Conservation (phyloP, 1,140 invertebrate genomes). For the Dermatophagoides farinae region DNA sequence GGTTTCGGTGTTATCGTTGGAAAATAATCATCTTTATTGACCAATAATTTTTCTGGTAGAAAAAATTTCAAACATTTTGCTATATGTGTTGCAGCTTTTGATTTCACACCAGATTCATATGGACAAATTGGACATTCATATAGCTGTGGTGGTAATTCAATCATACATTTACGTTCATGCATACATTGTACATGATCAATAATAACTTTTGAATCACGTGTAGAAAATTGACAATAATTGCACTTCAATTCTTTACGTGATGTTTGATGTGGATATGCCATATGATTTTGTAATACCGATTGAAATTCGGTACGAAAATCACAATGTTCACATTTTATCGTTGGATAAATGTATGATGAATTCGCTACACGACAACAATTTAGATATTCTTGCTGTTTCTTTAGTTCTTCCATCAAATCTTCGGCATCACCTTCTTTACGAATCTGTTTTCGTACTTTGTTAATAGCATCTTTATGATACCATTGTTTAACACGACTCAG, state of each 20-base stretch:
- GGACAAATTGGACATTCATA: conserved; percentile 83
- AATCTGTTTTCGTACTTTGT: conserved; percentile 57
- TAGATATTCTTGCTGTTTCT: conserved; percentile 61
- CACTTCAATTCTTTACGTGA: conserved; percentile 41
- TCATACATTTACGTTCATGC: conserved; percentile 54
- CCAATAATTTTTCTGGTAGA: conserved; percentile 57
- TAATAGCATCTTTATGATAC: conserved; percentile 70
- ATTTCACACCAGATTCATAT: conserved; percentile 81
- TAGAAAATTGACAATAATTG: conserved; percentile 64
- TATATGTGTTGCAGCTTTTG: conserved; percentile 68
- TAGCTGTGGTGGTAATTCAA: conserved; percentile 61
- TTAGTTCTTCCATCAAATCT: conserved; percentile 54
- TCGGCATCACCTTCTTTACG: conserved; percentile 32
- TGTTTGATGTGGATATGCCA: conserved; percentile 76
- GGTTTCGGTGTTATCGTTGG: conserved; percentile 61
- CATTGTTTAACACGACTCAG: conserved; percentile 73
- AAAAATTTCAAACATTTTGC: conserved; percentile 77
- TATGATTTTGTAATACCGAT: conserved; percentile 64
- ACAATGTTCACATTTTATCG: conserved; percentile 71
- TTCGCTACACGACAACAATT: conserved; percentile 33
- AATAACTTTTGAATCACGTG: conserved; percentile 62
- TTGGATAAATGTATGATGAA: conserved; percentile 50
- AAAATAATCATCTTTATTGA: conserved; percentile 51
- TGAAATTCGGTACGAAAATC: conserved; percentile 76
- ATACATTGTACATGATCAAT: conserved; percentile 73